Conservation (phyloP, 2,113 vertebrate genomes). For the Ciconia boyciana region DNA sequence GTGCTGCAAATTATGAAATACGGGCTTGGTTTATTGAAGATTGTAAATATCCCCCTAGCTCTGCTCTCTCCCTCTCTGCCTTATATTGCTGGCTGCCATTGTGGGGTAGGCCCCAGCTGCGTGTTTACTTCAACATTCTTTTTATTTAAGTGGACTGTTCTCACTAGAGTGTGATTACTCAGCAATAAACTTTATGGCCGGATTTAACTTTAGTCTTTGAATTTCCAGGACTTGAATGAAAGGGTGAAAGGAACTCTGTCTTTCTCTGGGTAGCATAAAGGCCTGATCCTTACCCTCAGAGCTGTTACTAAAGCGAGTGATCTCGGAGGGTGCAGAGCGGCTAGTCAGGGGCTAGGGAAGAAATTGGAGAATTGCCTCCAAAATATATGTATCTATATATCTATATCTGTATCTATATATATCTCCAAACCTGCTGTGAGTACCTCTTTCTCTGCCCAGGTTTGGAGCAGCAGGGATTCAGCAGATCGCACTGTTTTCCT, state of each 20-base stretch:
- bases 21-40: conserved; percentile 50
- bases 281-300: conserved; percentile 45
- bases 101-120: conserved; percentile 77
- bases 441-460: not conserved
- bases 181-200: conserved; percentile 87
- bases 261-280: conserved; percentile 58
- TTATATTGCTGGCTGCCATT: conserved; percentile 59
- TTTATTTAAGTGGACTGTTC: conserved; percentile 77
- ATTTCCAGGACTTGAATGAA: conserved; percentile 78
- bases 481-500: conserved; percentile 58
- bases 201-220: conserved; percentile 83
- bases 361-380: not conserved
- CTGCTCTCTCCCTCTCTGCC: conserved; percentile 5
- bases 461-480: conserved; percentile 38
- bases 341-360: not conserved
- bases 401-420: not conserved
- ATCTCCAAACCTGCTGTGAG: not conserved
- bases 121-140: conserved; percentile 75
- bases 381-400: not conserved
- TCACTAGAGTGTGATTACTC: conserved; percentile 81
- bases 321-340: not conserved
- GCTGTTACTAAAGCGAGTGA: not conserved
- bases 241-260: conserved; percentile 66
- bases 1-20: conserved; percentile 65
- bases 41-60: conserved; percentile 54